These are phyloP conservation scores for Pyrochroa serraticornis DNA, from an alignment of 2,888 invertebrate species.

Conservation along the genomic window DNA sequence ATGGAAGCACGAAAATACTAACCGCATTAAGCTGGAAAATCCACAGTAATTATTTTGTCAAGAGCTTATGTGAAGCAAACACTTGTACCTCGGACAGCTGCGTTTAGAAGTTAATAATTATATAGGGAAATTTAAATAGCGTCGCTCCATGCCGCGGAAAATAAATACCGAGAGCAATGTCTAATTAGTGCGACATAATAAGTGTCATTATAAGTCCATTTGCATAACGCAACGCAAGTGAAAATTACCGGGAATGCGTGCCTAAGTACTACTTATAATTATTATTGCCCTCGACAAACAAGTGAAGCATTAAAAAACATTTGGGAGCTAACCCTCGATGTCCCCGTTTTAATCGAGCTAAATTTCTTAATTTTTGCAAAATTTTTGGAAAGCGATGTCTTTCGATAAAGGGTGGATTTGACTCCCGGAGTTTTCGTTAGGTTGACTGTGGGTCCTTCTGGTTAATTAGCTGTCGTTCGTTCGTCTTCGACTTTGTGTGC, in stretches of 20 bases:
- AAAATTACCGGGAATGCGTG: slow-evolving; percentile 17
- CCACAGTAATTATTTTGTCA: slow-evolving; percentile 39
- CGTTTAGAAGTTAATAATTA: slow-evolving; percentile 36
- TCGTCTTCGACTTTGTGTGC: slow-evolving; percentile 30
- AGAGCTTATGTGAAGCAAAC: slow-evolving; percentile 36
- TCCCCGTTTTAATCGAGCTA: too few species aligned
- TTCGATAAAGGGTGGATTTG: too few species aligned
- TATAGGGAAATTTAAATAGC: slow-evolving; percentile 25
- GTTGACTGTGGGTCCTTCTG: too few species aligned
- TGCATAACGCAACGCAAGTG: slow-evolving; percentile 25
- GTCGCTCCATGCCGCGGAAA: slow-evolving; percentile 9
- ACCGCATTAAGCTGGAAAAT: slow-evolving; percentile 36
- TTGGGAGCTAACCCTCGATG: too few species aligned
- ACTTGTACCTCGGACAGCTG: slow-evolving; percentile 37
- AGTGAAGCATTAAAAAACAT: too few species aligned
- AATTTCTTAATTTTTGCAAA: too few species aligned
- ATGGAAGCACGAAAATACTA: slow-evolving; percentile 32
- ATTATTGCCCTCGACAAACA: background rate
- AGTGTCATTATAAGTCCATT: slow-evolving; percentile 30
- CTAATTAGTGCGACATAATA: slow-evolving; percentile 25
- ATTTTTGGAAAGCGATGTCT: too few species aligned
- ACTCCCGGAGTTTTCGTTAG: background rate
- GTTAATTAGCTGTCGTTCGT: too few species aligned
- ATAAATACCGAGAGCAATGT: slow-evolving; percentile 16
- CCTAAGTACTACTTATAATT: slow-evolving; percentile 21